Conservation (phyloP, 23 tunicate species). For the Pegea sp. region DNA sequence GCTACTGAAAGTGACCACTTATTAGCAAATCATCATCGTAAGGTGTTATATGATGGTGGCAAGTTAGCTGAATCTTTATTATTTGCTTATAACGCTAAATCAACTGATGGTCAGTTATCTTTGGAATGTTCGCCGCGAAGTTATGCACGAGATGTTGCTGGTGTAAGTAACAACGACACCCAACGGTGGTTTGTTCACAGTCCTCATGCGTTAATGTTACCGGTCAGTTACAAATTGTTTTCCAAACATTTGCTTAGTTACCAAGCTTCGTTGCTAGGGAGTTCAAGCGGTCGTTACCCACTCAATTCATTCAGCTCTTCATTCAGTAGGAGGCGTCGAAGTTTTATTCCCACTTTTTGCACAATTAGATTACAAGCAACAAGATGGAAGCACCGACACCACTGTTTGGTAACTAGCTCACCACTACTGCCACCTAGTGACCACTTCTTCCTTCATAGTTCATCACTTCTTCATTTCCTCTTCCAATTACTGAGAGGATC, state of each 20-base stretch:
- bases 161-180: constrained; percentile 6
- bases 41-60: constrained; percentile 71
- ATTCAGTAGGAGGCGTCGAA: constrained; percentile 90
- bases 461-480: constrained; percentile 50
- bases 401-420: constrained; percentile 40
- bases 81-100: constrained; percentile 95
- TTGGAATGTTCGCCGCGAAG: constrained; percentile 83
- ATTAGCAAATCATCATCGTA: constrained; percentile 72
- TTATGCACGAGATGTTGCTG: constrained; percentile 11
- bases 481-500: constrained; percentile 74
- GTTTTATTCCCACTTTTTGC: constrained; percentile 82
- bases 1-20: constrained; percentile 72
- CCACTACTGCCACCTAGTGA: neutral
- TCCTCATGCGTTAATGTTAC: constrained; percentile 94
- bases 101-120: constrained; percentile 85
- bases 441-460: constrained; percentile 11
- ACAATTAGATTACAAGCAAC: constrained; percentile 69
- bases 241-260: neutral
- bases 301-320: constrained; percentile 89
- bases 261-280: constrained; percentile 16
- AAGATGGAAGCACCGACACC: constrained; percentile 47
- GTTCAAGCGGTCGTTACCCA: constrained; percentile 90
- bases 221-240: constrained; percentile 15
- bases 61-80: constrained; percentile 59
- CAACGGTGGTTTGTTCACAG: constrained; percentile 91